Conservation (phyloP, 2,797 vertebrate genomes). For the Catharus ustulatus region DNA sequence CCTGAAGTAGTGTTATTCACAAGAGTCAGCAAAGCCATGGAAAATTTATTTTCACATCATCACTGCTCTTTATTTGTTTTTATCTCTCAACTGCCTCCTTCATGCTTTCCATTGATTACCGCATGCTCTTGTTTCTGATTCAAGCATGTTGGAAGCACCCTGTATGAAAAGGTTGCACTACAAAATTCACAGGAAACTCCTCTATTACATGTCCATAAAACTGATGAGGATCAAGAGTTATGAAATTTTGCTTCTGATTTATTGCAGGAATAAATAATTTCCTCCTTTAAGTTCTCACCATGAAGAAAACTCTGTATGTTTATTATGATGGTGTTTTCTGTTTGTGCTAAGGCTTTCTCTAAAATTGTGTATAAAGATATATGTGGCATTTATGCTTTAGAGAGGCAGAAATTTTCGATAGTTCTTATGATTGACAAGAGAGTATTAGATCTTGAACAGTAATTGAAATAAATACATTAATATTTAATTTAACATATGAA, state of each 20-base stretch:
- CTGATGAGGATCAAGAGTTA: background rate
- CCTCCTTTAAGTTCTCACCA: background rate
- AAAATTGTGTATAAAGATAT: background rate
- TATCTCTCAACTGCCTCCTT: background rate
- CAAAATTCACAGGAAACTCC: background rate
- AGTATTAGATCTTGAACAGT: background rate
- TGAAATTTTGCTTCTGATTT: background rate
- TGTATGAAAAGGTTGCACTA: background rate
- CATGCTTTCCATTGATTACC: background rate
- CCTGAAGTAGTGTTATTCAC: background rate
- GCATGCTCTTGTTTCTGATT: background rate
- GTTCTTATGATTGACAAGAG: background rate
- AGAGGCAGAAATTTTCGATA: background rate
- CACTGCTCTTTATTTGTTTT: background rate
- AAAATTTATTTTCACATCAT: background rate
- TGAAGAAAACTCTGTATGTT: background rate
- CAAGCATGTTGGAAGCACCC: background rate
- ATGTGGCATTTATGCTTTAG: background rate
- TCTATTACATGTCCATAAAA: background rate
- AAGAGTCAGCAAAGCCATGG: background rate
- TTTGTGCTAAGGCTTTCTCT: background rate
- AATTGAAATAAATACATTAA: background rate
- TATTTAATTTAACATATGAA: background rate
- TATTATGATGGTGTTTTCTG: background rate
- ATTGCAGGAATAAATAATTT: background rate